Base-by-base conservation (phyloP, 2,888 invertebrate species). In the Spicauda simplicius region DNA sequence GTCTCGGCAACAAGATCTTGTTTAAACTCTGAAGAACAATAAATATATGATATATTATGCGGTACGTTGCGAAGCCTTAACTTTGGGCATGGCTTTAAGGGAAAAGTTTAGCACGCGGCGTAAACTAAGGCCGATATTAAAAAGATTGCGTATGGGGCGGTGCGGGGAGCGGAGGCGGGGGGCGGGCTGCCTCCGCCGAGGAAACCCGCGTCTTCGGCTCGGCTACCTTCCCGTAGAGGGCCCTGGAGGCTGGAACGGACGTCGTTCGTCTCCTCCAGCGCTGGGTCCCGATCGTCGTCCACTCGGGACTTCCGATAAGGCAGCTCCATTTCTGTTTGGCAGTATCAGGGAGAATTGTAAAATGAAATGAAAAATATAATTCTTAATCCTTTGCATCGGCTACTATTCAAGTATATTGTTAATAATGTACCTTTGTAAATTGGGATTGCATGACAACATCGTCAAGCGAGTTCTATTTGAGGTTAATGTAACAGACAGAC, bases 181-280 rank as follows among this genome's bases (percentile, higher is more conserved):
- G 83, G 76, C 20, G 84, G 85, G 6, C 84, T 83, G 7, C 85
- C 88, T 58, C 88, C 91, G 52, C 89, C 92, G 45, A 92, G 83
- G 79, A 89, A 92, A 50, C 88, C 85, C 0, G 90, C 88, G 74
- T 93, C 93, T 74, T 93, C 93, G 12, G 87, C 81, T 63, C 87
- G 72, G 72, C 93, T 94, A 64, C 95, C 93, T 87, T 95, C 95
- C 71, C 95, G 91, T 45, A 95, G 88, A 2, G 95, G 94, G 55
- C 95, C 95, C 78, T 96, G 95, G 72, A 95, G 95, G 73, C 95
- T 95, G 77, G 95, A 95, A 68, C 95, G 94, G 75, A 95, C 92
- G 72, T 93, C 91, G 70, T 93, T 93, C 69, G 90, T 89, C 74
- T 91, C 91, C 70, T 93, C 92, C 25, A 84, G 75, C 41, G 86